phyloP scores from a whole-genome alignment of 2,797 vertebrate species.

The Mallotus villosus region DNA sequence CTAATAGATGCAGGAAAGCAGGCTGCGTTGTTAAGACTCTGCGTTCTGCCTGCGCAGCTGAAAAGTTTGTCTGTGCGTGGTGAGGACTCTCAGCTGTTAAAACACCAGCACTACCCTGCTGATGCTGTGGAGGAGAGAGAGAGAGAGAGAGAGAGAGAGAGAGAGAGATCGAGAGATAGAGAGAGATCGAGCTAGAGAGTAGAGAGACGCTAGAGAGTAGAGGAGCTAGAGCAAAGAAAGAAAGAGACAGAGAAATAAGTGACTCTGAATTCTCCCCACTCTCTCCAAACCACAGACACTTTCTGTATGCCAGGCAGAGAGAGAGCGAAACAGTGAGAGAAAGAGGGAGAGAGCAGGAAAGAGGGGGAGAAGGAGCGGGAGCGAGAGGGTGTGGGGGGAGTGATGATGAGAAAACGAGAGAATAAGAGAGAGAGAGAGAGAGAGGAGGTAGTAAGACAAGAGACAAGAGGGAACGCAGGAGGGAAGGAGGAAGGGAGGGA shows the following conservation, averaged over 20 bases:
- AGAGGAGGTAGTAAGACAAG: not conserved
- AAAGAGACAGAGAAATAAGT: constrained; percentile 72
- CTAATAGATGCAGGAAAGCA: constrained; percentile 66
- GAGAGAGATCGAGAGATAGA: too few relatives aligned
- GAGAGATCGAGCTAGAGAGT: constrained; percentile 10
- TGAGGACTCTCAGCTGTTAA: constrained; percentile 85
- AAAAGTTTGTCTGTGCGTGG: constrained; percentile 75
- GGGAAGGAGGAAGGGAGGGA: constrained; percentile 62
- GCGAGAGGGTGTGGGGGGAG: constrained; percentile 47
- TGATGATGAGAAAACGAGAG: constrained; percentile 66
- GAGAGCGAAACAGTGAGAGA: constrained; percentile 1
- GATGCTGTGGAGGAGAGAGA: constrained; percentile 57
- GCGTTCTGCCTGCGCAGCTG: constrained; percentile 72
- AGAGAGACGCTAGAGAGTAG: too few relatives aligned
- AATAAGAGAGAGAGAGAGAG: constrained; percentile 54
- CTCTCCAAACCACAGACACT: constrained; percentile 81
- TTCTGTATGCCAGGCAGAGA: constrained; percentile 69
- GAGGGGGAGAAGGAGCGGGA: not conserved
- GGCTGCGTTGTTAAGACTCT: constrained; percentile 56
- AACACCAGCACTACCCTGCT: constrained; percentile 75
- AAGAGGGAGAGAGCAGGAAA: not conserved
- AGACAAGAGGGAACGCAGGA: constrained; percentile 8
- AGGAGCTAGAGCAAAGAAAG: too few relatives aligned
- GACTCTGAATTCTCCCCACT: constrained; percentile 76
- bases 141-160: too few relatives aligned